Percentiles rank a stretch among this genome's conserved stretches.
Evolutionary conservation across 2,888 invertebrate species (phyloP).

Genomic region (Xanthorhoe designata): DNA sequence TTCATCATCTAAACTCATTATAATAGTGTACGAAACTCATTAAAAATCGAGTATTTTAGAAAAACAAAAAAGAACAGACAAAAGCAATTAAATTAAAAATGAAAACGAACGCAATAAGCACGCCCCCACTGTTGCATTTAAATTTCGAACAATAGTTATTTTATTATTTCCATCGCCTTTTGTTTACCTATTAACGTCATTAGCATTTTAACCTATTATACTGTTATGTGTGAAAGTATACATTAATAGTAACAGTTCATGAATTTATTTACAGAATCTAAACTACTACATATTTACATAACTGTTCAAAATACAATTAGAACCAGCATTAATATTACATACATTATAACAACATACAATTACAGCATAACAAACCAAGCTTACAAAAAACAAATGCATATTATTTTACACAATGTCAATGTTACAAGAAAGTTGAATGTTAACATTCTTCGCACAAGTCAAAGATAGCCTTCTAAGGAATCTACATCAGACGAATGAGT

Average conservation of each 20-base stretch:
- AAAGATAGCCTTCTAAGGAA: slow-evolving; percentile 25
- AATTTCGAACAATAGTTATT: slow-evolving; percentile 42
- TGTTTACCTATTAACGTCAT: too few relatives aligned
- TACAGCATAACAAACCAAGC: neutral
- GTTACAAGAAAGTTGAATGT: slow-evolving; percentile 17
- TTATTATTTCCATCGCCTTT: too few relatives aligned
- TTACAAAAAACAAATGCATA: neutral
- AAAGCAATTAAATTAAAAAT: slow-evolving; percentile 77
- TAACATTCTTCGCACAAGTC: slow-evolving; percentile 25
- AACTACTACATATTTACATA: too few relatives aligned
- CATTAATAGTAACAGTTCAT: too few relatives aligned
- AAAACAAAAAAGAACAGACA: slow-evolving; percentile 53
- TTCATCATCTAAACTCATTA: too few relatives aligned
- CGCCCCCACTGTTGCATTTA: slow-evolving; percentile 70
- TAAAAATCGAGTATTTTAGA: neutral
- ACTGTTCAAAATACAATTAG: too few relatives aligned
- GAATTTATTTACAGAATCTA: too few relatives aligned
- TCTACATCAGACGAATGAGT: slow-evolving; percentile 33
- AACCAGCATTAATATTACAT: too few relatives aligned
- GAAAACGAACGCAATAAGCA: slow-evolving; percentile 71
- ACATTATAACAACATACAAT: too few relatives aligned
- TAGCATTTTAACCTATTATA: too few relatives aligned
- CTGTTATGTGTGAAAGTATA: too few relatives aligned
- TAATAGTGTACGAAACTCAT: neutral
- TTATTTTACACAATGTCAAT: slow-evolving; percentile 6